Conservation (phyloP, 2,797 vertebrate species). For the Ispidina picta region DNA sequence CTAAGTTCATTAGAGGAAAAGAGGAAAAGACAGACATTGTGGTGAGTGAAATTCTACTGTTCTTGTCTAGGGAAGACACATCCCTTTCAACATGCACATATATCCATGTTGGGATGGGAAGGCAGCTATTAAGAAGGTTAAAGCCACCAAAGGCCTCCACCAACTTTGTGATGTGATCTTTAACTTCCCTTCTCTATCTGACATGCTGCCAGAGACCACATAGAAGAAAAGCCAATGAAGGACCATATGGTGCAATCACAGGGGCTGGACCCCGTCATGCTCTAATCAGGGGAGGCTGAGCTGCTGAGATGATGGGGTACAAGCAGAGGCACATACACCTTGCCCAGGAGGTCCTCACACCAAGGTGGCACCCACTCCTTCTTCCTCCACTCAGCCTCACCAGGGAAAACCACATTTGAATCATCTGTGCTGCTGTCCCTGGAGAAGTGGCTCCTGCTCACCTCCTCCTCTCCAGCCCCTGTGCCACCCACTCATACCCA, state of each 20-base stretch:
- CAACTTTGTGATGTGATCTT: not conserved
- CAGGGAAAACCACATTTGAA: not conserved
- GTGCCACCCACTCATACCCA: not conserved
- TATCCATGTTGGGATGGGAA: not conserved
- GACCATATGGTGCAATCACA: rapidly evolving
- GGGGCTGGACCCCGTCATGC: rapidly evolving
- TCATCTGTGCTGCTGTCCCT: not conserved
- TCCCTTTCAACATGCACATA: not conserved
- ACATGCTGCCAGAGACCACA: not conserved
- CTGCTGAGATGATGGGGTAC: rapidly evolving
- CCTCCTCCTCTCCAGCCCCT: not conserved
- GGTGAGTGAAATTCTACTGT: not conserved
- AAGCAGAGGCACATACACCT: not conserved
- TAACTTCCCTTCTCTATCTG: not conserved
- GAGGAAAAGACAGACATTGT: not conserved
- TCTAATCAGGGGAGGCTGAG: not conserved
- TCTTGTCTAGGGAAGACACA: not conserved
- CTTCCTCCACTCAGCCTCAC: not conserved
- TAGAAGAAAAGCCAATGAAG: not conserved
- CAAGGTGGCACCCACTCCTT: not conserved
- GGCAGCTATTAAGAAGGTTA: not conserved
- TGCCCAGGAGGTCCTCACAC: rapidly evolving
- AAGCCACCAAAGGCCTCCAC: not conserved
- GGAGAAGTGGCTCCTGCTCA: rapidly evolving
- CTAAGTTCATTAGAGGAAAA: not conserved